Conservation (phyloP, 2,888 invertebrate genomes). For the Heteromurus nitidus region DNA sequence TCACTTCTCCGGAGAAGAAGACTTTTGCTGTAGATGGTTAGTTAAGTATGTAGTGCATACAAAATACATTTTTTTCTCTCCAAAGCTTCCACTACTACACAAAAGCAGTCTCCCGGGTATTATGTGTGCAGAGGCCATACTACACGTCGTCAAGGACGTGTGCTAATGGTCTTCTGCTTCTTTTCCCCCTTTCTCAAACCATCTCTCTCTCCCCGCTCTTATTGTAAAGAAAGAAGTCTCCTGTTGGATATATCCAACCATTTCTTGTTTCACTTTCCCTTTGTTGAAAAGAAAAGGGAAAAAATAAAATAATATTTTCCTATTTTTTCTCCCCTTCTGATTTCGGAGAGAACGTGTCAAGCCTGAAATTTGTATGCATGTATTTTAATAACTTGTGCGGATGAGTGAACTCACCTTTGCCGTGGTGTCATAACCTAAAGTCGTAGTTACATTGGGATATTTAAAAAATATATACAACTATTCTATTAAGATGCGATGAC, state of each 20-base stretch:
- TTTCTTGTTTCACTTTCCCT: neutral
- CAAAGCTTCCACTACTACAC: constrained; percentile 3
- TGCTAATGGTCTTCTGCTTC: constrained; percentile 48
- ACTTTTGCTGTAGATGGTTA: neutral
- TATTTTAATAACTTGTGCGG: neutral
- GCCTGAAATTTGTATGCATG: neutral
- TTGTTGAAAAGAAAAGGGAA: neutral
- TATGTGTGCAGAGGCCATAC: constrained; percentile 43
- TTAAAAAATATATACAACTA: too few species aligned
- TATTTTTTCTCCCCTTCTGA: neutral
- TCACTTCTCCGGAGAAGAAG: neutral
- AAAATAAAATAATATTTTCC: neutral
- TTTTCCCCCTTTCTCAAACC: neutral
- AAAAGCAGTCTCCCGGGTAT: constrained; percentile 51
- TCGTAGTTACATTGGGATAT: neutral
- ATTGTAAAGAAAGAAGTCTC: neutral
- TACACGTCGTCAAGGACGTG: constrained; percentile 57
- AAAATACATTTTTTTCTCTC: constrained; percentile 7
- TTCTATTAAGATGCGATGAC: too few species aligned
- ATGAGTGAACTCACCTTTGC: neutral
- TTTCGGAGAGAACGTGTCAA: too few species aligned
- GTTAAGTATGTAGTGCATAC: neutral
- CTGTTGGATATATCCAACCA: neutral
- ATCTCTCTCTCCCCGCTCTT: neutral
- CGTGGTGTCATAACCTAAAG: neutral